phyloP scores from a whole-genome alignment of 2,888 invertebrate genomes.

The Elysia crispata region DNA sequence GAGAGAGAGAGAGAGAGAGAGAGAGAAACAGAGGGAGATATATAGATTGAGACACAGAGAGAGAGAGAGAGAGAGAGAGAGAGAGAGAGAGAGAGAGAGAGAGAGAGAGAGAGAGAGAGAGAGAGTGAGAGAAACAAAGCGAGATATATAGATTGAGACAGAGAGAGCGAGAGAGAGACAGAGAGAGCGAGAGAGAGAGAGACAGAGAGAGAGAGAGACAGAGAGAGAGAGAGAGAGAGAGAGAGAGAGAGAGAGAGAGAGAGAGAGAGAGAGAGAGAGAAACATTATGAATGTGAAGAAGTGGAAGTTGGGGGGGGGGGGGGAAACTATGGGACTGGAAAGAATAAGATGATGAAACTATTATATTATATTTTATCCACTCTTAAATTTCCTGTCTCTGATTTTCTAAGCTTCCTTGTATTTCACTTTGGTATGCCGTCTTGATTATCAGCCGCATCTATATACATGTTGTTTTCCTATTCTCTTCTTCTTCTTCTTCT shows the following conservation, averaged over 20 bases:
- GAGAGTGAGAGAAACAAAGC: background rate
- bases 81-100: constrained; percentile 9
- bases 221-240: background rate
- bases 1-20: background rate
- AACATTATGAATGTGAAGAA: background rate
- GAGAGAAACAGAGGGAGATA: background rate
- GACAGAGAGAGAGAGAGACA: background rate
- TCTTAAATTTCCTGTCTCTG: no score
- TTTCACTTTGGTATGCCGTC: no score
- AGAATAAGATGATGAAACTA: no score
- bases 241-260: background rate
- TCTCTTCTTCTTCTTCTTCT: no score
- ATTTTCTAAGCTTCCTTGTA: no score
- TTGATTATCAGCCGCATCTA: no score
- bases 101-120: constrained; percentile 11
- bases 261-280: background rate
- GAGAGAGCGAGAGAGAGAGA: background rate
- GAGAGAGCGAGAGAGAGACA: background rate
- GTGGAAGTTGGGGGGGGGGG: no score
- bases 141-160: background rate
- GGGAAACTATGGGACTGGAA: no score
- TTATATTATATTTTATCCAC: no score
- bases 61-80: constrained; percentile 5
- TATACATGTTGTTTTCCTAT: no score
- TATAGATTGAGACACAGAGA: background rate